Base-by-base conservation (phyloP, 2,797 vertebrate genomes). In the Pempheris klunzingeri region DNA sequence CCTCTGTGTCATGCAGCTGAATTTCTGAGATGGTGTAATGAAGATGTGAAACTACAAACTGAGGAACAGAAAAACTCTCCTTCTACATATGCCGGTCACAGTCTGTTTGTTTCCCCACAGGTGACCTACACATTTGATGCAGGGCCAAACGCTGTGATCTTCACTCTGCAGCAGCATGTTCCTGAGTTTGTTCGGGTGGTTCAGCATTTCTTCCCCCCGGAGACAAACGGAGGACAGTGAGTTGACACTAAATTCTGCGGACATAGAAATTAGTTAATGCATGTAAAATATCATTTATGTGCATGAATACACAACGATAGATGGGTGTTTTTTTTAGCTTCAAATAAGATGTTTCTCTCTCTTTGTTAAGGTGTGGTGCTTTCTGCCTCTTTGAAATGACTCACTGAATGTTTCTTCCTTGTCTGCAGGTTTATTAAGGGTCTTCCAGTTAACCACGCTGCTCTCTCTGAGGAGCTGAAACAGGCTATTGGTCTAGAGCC, bases 71-170 rank as follows among this genome's bases (percentile, higher is more conserved):
- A 82, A 74, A 28, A 17, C 24, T 47, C 3, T 28, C 0, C 12
- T 24, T 70, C 20, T 28, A 52, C 15, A 20, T n/a, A 6, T 64
- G 36, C 44, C n/a, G 0, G 3, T 70, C 52, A 50, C 55, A 24
- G 2, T 47, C 15, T 79, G 13, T 75, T 50, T 77, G 24, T 78
- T 74, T 76, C 76, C 13, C 38, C 79, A 7, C 81, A 99, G 98
- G 96, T 96, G 26, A 96, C 96, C 0, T 99, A 99, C 90, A 97
- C 96, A 0, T 99, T 99, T 17, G 98, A 99, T 1, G 98, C 98
- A 0, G 98, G 98, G 36, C 97, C 98, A 78, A 99, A 99, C 0
- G 97, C 98, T 0, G 97, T 99, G 61, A 93, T 99, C 92, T 99
- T 97, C 85, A 89, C 87, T 7, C 90, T 97, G 68, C 93, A 96